Conservation (phyloP, 1,140 invertebrate genomes). For the Pseudoatta argentina region DNA sequence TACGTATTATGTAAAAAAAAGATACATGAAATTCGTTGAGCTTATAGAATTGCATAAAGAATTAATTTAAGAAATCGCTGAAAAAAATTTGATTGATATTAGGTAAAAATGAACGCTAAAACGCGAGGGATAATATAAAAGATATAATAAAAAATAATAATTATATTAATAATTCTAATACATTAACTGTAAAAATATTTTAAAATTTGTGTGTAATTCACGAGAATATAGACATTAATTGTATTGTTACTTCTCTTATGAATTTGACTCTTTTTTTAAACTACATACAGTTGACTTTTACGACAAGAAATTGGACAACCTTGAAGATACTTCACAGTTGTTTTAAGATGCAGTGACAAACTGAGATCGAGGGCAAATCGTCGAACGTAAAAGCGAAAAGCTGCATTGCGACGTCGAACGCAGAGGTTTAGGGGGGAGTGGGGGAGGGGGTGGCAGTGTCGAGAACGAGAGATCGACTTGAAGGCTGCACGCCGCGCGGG, state of each 20-base stretch:
- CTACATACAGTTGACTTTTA: not conserved
- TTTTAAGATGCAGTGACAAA: slow-evolving; percentile 8
- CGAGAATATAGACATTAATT: not conserved
- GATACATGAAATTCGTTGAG: not conserved
- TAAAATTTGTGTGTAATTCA: not conserved
- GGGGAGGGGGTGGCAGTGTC: slow-evolving; percentile 22
- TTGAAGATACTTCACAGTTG: not conserved
- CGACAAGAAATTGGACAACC: not conserved
- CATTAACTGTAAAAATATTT: not conserved
- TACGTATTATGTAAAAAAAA: not conserved
- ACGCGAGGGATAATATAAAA: not conserved
- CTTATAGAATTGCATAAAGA: not conserved
- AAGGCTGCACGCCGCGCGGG: slow-evolving; percentile 62
- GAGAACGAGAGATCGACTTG: slow-evolving; percentile 68
- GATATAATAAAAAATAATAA: not conserved
- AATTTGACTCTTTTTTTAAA: not conserved
- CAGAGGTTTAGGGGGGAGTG: not conserved
- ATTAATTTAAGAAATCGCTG: not conserved
- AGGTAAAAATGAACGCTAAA: not conserved
- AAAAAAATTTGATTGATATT: not conserved
- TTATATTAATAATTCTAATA: not conserved
- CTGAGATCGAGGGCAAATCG: slow-evolving; percentile 58
- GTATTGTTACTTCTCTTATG: not conserved
- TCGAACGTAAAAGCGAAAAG: slow-evolving; percentile 64
- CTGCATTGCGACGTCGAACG: slow-evolving; percentile 77